Conservation (phyloP, 2,113 vertebrate genomes). For the Ranitomeya variabilis region DNA sequence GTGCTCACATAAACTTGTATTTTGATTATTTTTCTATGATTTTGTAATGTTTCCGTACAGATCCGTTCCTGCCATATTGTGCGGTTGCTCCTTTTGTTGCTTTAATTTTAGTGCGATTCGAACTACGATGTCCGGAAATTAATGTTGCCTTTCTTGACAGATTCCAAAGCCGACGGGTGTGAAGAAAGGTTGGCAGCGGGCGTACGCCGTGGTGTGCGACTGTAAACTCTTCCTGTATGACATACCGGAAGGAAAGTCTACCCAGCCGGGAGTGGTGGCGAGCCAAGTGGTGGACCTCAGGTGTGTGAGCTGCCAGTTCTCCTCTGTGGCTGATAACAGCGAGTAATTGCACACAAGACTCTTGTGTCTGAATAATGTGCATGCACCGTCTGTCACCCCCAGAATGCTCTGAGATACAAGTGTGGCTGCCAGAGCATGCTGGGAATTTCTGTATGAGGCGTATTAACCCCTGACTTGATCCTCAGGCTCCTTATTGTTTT, state of each 20-base stretch:
- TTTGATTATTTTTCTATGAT: too few relatives aligned
- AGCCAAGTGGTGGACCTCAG: slow-evolving; percentile 95
- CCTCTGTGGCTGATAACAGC: not conserved
- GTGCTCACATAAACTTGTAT: slow-evolving; percentile 8
- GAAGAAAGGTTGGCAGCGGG: slow-evolving; percentile 97
- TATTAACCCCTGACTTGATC: not conserved
- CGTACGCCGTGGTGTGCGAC: slow-evolving; percentile 92
- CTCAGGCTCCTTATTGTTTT: slow-evolving; percentile 21
- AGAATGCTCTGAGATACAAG: too few relatives aligned
- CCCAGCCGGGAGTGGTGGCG: slow-evolving; percentile 87
- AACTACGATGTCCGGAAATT: too few relatives aligned
- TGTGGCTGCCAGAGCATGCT: too few relatives aligned
- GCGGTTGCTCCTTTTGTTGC: not conserved
- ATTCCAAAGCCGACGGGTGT: slow-evolving; percentile 96
- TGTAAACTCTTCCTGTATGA: slow-evolving; percentile 96
- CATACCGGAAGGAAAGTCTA: slow-evolving; percentile 90
- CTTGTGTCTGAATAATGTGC: too few relatives aligned
- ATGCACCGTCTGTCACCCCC: too few relatives aligned
- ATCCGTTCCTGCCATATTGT: not conserved
- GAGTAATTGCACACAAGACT: not conserved
- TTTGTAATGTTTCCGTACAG: not conserved
- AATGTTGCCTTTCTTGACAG: slow-evolving; percentile 64
- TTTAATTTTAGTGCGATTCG: too few relatives aligned
- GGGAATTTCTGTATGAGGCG: too few relatives aligned
- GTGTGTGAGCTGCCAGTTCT: slow-evolving; percentile 66